These are phyloP conservation scores for Actenoides lindsayi DNA, from an alignment of 2,113 vertebrate genomes.

Conservation along the genomic window DNA sequence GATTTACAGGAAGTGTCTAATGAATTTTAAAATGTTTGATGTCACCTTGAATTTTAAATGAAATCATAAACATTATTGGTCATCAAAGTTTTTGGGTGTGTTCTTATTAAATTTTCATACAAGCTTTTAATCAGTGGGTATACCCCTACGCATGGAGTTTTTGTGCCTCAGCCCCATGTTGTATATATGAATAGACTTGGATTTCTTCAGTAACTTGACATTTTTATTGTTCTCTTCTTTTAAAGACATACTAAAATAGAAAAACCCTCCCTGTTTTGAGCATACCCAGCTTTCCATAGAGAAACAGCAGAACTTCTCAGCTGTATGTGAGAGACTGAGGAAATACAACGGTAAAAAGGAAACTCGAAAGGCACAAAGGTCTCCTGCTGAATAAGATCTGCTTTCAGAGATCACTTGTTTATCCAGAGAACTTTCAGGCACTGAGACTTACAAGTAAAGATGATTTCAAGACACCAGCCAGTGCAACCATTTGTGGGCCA, in stretches of 20 bases:
- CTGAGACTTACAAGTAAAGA: background rate
- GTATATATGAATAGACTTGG: background rate
- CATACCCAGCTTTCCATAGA: background rate
- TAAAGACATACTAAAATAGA: background rate
- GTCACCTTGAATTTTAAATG: constrained; percentile 6
- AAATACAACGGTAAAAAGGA: background rate
- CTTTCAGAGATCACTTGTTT: background rate
- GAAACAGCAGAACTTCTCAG: background rate
- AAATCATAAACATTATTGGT: background rate
- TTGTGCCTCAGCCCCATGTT: background rate
- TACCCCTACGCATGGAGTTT: background rate
- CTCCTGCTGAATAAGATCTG: background rate
- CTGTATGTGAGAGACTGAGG: background rate
- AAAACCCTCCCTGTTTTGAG: background rate
- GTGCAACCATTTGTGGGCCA: background rate
- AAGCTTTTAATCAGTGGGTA: background rate
- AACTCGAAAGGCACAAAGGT: background rate
- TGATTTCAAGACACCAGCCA: background rate
- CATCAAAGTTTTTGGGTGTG: background rate
- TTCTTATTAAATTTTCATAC: background rate
- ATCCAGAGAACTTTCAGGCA: background rate
- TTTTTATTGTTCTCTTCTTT: background rate
- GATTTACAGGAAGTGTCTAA: background rate
- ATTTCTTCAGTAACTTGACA: background rate
- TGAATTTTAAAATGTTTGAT: background rate